Evolutionary conservation across 2,797 vertebrate species (phyloP), one percentile per base, ranked within the genome.

Genomic region (Neomorphus geoffroyi): DNA sequence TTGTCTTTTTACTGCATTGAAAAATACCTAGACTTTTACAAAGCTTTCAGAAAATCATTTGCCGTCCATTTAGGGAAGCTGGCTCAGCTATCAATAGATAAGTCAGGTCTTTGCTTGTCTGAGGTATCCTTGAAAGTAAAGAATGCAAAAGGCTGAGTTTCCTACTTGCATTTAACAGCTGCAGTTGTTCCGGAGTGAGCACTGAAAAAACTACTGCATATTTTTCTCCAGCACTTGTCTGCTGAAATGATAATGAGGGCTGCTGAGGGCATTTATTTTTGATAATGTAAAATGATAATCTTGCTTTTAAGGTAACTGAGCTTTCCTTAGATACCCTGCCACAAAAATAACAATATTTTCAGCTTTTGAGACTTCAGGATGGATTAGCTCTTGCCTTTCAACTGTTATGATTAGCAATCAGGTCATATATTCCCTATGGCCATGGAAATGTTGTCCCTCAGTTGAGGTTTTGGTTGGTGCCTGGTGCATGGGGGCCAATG

Each of bases 11-110:
- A 62, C 84, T 96, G 91, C 77, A 86, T 80, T 97, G 95, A 81
- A 95, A 93, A 93, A 85, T 91, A 86, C 67, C 54, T 61, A 57
- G 66, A 78, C 65, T 92, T 97, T 93, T 90, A 95, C 69, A 65
- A 77, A 95, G 69, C 70, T 96, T 92, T 84, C 65, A 94, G 91
- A 82, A 96, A 96, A 94, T 84, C 96, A 91, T 92, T 92, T 83
- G 82, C 45, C 80, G 77, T 80, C 84, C 57, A 41, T 83, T 93
- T 96, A 95, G 82, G 69, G 54, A 93, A 95, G 39, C 80, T 88
- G 56, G 19, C 62, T 91, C 70, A 92, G 72, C 82, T 96, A 86
- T 96, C 85, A 94, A 64, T 83, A 95, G 90, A 73, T 89, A 93
- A 96, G 72, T 83, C 84, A 84, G 65, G 13, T 90, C 96, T 97